Percentiles rank a stretch among this genome's conserved stretches.
Conservation (phyloP, 2,797 vertebrate genomes). For the Catharus ustulatus region DNA sequence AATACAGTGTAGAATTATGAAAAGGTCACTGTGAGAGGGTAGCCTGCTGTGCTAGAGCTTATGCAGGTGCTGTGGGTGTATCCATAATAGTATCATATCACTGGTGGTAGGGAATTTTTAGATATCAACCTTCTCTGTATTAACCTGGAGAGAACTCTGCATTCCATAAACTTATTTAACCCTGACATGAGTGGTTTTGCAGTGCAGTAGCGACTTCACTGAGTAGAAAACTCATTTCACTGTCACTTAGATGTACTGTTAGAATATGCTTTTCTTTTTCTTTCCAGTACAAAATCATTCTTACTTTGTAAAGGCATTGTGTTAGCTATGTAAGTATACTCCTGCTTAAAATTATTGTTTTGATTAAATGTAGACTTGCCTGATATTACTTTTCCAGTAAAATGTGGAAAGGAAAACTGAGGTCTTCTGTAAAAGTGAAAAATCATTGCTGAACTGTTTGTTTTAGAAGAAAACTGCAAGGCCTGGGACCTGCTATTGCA, state of each 20-base stretch:
- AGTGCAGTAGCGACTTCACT: not conserved
- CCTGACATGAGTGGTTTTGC: not conserved
- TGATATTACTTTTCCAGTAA: not conserved
- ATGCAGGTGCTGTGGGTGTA: conserved; percentile 45
- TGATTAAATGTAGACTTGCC: not conserved
- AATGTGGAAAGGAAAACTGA: not conserved
- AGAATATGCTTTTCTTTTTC: not conserved
- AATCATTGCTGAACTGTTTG: not conserved
- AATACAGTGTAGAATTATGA: not conserved
- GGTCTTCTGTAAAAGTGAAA: conserved; percentile 11
- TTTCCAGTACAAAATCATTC: not conserved
- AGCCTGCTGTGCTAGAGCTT: conserved; percentile 29
- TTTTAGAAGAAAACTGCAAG: not conserved
- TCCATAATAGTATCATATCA: not conserved
- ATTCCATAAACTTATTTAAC: conserved; percentile 59
- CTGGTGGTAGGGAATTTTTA: conserved; percentile 16
- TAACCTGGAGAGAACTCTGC: conserved; percentile 1
- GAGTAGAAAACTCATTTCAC: not conserved
- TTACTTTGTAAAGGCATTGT: not conserved
- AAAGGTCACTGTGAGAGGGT: conserved; percentile 41
- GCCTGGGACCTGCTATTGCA: not conserved
- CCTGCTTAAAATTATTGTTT: not conserved
- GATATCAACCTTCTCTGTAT: not conserved
- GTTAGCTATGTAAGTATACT: not conserved
- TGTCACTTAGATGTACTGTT: not conserved